Conservation (phyloP, 2,113 vertebrate species). For the Halcyon senegalensis region DNA sequence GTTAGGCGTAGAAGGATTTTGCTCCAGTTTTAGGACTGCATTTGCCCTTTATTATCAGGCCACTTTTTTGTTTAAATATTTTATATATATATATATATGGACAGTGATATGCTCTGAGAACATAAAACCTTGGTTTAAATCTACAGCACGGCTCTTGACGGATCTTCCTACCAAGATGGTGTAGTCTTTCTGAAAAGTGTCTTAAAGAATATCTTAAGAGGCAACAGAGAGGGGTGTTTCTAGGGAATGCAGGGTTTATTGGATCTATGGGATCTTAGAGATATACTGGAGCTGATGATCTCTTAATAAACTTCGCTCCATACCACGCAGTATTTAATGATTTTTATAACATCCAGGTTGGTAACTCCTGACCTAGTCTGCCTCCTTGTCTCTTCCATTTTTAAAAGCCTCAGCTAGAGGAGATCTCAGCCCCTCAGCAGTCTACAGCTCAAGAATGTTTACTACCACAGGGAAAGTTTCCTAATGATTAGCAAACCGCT, state of each 20-base stretch:
- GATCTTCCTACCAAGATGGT: not conserved
- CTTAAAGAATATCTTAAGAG: not conserved
- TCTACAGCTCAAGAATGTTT: not conserved
- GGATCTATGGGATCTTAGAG: not conserved
- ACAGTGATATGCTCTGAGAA: not conserved
- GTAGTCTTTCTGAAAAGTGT: not conserved
- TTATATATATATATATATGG: too few species aligned
- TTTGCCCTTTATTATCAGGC: not conserved
- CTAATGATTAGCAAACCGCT: not conserved
- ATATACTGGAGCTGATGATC: too few species aligned
- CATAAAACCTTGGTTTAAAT: not conserved
- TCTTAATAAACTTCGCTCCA: not conserved
- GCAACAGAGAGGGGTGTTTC: not conserved
- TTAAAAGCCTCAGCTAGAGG: not conserved
- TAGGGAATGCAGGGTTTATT: not conserved
- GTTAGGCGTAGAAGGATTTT: not conserved
- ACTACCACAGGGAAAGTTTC: not conserved
- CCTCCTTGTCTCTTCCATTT: not conserved
- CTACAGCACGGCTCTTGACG: not conserved
- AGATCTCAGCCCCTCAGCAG: not conserved
- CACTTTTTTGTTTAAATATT: not conserved
- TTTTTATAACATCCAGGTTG: not conserved
- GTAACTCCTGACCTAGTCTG: not conserved
- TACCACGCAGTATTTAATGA: not conserved
- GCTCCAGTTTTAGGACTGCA: not conserved